These are phyloP conservation scores for Pseudobourletiella spinata DNA, from an alignment of 1,140 invertebrate species.

Conservation along the genomic window DNA sequence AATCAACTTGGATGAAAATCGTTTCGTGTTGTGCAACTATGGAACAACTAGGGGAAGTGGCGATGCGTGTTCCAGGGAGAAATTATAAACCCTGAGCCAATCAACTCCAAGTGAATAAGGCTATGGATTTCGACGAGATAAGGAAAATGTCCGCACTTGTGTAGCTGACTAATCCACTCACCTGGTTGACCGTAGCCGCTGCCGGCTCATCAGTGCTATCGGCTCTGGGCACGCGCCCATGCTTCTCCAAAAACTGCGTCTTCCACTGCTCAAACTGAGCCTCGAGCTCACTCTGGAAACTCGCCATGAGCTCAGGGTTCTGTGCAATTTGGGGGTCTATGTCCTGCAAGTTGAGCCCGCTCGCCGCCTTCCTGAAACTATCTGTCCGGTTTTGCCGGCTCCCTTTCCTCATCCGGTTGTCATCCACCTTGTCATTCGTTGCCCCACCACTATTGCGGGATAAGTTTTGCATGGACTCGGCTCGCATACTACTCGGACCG, in stretches of 20 bases:
- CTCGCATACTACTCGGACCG: neutral
- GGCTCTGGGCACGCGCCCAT: conserved; percentile 16
- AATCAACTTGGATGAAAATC: no score
- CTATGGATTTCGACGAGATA: no score
- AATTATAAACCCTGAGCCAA: no score
- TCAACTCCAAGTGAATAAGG: no score
- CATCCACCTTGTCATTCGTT: neutral
- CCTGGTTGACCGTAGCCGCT: no score
- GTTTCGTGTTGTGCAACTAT: no score
- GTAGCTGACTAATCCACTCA: no score
- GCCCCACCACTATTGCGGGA: neutral
- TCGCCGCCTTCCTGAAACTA: conserved; percentile 21
- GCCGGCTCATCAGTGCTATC: conserved; percentile 3
- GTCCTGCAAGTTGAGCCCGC: conserved; percentile 20
- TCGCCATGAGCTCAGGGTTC: conserved; percentile 19
- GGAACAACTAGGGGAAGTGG: no score
- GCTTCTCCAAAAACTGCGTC: conserved; percentile 28
- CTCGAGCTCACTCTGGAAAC: conserved; percentile 24
- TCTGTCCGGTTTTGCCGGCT: neutral
- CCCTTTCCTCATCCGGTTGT: neutral
- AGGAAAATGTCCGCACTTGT: no score
- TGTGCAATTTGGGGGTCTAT: conserved; percentile 14
- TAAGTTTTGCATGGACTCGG: conserved; percentile 31
- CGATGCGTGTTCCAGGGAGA: no score
- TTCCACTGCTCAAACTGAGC: conserved; percentile 35